Evolutionary conservation across 2,113 vertebrate species (phyloP).

Genomic region (Geothlypis trichas): DNA sequence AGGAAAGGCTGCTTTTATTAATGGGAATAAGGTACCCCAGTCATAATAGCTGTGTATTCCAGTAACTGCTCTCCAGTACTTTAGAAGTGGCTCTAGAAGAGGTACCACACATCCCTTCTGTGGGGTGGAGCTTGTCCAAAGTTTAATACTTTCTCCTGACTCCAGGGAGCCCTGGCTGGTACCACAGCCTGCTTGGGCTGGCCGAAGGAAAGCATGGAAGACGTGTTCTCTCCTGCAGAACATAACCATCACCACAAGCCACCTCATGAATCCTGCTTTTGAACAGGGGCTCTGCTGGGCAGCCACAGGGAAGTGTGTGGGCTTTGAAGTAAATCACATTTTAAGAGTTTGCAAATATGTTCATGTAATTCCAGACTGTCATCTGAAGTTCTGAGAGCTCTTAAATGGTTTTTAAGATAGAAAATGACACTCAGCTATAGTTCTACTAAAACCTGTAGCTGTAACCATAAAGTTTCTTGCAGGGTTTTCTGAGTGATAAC

Average conservation of each 20-base stretch:
- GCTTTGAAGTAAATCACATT: background rate
- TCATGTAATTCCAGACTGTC: background rate
- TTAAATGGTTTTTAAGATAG: background rate
- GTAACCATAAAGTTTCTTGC: background rate
- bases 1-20: background rate
- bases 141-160: background rate
- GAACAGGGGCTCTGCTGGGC: background rate
- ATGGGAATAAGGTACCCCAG: background rate
- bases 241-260: background rate
- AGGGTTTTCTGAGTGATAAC: background rate
- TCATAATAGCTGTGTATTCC: background rate
- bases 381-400: background rate
- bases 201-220: background rate
- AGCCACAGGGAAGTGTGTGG: background rate
- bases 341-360: background rate
- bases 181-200: background rate
- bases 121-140: background rate
- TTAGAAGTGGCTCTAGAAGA: background rate
- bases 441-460: background rate
- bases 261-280: background rate
- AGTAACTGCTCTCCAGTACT: background rate
- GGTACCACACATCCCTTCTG: background rate
- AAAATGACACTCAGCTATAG: background rate
- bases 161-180: background rate
- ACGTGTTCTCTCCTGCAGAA: background rate